Conservation (phyloP, 1,140 invertebrate species). For the Drosophila carrolli region DNA sequence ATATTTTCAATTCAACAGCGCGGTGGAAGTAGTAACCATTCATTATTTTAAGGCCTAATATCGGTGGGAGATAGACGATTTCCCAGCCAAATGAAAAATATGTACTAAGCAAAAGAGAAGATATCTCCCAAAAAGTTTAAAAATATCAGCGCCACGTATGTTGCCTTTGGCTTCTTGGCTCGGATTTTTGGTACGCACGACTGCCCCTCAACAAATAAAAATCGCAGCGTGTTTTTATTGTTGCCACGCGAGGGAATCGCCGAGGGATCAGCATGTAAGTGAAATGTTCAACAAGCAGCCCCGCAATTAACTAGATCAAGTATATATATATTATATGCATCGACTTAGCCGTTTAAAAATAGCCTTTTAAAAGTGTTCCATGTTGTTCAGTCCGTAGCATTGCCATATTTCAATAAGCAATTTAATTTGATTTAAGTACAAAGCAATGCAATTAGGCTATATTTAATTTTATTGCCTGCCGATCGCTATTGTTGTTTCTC, state of each 20-base stretch:
- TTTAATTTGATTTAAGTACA: slow-evolving; percentile 39
- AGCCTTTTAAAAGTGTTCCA: slow-evolving; percentile 42
- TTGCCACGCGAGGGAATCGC: slow-evolving; percentile 62
- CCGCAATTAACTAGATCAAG: slow-evolving; percentile 49
- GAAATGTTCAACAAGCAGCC: slow-evolving; percentile 62
- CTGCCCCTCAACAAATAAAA: slow-evolving; percentile 49
- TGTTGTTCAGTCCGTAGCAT: slow-evolving; percentile 21
- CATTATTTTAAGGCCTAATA: background rate
- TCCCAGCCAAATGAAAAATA: slow-evolving; percentile 16
- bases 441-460: slow-evolving; percentile 61
- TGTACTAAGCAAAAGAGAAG: slow-evolving; percentile 35
- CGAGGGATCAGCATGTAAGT: slow-evolving; percentile 69
- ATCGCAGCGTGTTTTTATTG: slow-evolving; percentile 60
- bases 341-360: slow-evolving; percentile 29
- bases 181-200: slow-evolving; percentile 50
- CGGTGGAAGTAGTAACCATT: slow-evolving; percentile 1
- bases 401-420: slow-evolving; percentile 53
- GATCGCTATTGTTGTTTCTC: slow-evolving; percentile 13
- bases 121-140: slow-evolving; percentile 64
- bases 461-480: slow-evolving; percentile 65
- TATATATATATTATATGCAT: slow-evolving; percentile 33
- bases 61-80: slow-evolving; percentile 10
- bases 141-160: slow-evolving; percentile 77
- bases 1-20: background rate
- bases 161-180: slow-evolving; percentile 60